A percentile compares a stretch with the other conserved stretches of the same genome.
Evolutionary conservation across 2,113 vertebrate species (phyloP).

Genomic region (Alectura lathami): DNA sequence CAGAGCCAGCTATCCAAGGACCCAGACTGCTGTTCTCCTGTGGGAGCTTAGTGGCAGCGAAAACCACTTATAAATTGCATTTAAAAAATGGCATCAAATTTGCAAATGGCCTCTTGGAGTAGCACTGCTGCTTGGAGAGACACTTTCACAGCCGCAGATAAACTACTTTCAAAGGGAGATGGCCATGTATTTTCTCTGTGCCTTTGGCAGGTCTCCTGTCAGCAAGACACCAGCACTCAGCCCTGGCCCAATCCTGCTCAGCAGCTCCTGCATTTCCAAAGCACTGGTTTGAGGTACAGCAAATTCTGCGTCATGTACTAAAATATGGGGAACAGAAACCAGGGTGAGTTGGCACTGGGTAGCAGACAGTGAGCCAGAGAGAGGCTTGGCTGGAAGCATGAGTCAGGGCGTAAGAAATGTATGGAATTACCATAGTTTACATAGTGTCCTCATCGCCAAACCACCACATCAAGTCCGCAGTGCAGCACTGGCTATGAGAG

Average conservation of each 20-base stretch:
- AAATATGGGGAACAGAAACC: neutral
- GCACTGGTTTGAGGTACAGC: neutral
- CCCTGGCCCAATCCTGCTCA: accelerated
- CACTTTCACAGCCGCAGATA: neutral
- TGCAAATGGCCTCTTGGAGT: neutral
- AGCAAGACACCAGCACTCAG: accelerated
- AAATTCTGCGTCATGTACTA: neutral
- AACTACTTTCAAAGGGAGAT: neutral
- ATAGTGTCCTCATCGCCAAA: conserved; percentile 18
- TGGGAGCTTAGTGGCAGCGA: neutral
- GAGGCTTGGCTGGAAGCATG: neutral
- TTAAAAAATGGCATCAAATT: neutral
- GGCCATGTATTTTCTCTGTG: neutral
- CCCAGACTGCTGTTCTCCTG: accelerated
- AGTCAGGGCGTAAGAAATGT: neutral
- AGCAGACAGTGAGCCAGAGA: neutral
- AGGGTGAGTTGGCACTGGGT: neutral
- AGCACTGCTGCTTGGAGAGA: neutral
- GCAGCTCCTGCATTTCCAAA: neutral
- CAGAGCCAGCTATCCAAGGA: neutral
- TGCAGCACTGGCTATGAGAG: accelerated
- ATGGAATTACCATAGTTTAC: conserved; percentile 13
- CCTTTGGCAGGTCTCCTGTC: neutral
- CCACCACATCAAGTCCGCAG: neutral
- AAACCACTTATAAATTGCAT: neutral